These are phyloP conservation scores for Taxidea taxus DNA, from an alignment of 2,113 vertebrate species.

Conservation along the genomic window DNA sequence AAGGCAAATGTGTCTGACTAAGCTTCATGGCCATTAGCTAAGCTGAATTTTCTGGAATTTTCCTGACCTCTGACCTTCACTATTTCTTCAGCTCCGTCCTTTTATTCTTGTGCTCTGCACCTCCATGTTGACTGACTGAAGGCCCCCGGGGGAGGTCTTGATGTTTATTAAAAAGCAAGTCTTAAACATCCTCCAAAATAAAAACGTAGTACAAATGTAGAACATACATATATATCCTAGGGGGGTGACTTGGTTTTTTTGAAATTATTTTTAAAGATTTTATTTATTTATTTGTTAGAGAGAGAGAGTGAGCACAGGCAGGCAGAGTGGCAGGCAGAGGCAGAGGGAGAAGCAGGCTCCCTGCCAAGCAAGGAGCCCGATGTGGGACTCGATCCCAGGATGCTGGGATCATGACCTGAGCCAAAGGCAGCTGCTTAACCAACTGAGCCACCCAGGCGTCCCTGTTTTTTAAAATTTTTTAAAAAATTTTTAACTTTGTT, in stretches of 20 bases:
- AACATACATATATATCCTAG: background rate
- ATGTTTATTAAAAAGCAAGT: background rate
- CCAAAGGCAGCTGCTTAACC: no score
- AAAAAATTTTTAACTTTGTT: no score
- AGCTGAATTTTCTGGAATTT: constrained; percentile 45
- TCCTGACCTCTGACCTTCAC: background rate
- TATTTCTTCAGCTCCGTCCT: background rate
- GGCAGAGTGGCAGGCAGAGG: no score
- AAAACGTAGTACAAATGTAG: background rate
- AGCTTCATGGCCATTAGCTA: background rate
- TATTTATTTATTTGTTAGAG: no score
- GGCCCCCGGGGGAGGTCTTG: background rate
- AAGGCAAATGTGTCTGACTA: constrained; percentile 2
- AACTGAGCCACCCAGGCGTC: no score
- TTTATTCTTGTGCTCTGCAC: background rate
- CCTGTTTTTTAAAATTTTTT: no score
- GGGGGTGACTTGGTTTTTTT: background rate
- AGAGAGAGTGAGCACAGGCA: no score
- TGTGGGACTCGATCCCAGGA: no score
- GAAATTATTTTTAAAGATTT: no score
- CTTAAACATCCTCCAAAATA: background rate
- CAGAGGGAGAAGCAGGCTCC: no score
- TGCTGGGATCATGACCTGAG: no score
- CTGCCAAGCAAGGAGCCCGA: no score
- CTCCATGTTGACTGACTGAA: background rate